Evolutionary conservation across 1,140 invertebrate species (phyloP).

Genomic region (Belonocnema kinseyi): DNA sequence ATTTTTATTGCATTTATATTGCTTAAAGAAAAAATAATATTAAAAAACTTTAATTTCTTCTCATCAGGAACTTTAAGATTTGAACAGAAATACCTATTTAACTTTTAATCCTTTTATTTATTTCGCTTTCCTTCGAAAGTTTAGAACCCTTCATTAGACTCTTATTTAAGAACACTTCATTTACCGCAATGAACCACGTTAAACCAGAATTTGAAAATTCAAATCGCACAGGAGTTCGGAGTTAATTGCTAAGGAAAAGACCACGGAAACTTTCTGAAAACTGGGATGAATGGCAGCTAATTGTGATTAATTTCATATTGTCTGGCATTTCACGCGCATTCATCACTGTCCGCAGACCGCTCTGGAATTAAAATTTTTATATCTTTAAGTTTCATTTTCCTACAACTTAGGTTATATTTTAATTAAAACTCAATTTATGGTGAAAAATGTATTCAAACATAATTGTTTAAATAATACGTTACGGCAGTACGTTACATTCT

Average conservation of each 20-base stretch:
- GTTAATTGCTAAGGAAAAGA: conserved; percentile 31
- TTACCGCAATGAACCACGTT: not conserved
- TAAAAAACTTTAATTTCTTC: too few species aligned
- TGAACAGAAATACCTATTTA: too few species aligned
- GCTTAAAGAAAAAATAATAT: too few species aligned
- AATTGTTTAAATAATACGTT: too few species aligned
- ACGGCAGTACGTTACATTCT: too few species aligned
- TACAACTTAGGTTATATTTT: not conserved
- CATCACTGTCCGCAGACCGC: conserved; percentile 42
- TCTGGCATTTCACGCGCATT: conserved; percentile 51
- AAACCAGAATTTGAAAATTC: conserved; percentile 10
- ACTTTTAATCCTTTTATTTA: too few species aligned
- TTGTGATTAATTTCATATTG: conserved; percentile 68
- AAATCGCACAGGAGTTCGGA: conserved; percentile 4
- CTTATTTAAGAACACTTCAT: too few species aligned
- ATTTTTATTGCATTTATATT: too few species aligned
- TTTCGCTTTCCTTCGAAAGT: too few species aligned
- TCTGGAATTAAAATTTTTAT: conserved; percentile 24
- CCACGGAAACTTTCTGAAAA: conserved; percentile 48
- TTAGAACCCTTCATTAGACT: too few species aligned
- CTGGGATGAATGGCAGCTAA: conserved; percentile 61
- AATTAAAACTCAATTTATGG: not conserved
- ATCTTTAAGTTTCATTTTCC: conserved; percentile 11
- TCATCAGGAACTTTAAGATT: too few species aligned
- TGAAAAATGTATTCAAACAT: not conserved